These are phyloP conservation scores for Otolemur garnettii DNA, from an alignment of 2,113 vertebrate genomes.

Conservation along the genomic window DNA sequence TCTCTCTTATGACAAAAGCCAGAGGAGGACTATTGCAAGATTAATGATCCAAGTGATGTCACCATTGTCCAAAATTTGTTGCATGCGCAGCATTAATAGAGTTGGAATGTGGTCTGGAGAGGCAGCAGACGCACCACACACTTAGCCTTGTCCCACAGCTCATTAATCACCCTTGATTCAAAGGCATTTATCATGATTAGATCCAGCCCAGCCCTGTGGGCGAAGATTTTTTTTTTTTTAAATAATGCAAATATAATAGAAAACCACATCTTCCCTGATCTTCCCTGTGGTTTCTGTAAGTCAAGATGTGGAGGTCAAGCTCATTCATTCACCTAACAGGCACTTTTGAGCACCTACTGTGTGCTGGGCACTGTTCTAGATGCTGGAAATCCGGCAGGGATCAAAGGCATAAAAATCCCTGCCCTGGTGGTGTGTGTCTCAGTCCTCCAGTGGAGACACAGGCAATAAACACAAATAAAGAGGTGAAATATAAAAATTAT, in stretches of 20 bases:
- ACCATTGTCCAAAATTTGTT: slow-evolving; percentile 50
- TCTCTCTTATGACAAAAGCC: slow-evolving; percentile 31
- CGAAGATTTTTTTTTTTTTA: slow-evolving; percentile 18
- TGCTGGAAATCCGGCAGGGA: not conserved
- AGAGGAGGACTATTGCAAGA: slow-evolving; percentile 53
- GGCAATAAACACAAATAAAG: not conserved
- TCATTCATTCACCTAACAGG: not conserved
- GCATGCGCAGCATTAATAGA: not conserved
- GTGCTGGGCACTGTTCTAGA: not conserved
- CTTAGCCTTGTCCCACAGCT: slow-evolving; percentile 62
- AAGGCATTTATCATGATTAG: slow-evolving; percentile 67
- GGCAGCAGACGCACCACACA: not conserved
- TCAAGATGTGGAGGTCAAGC: not conserved
- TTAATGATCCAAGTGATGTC: slow-evolving; percentile 50
- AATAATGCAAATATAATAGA: slow-evolving; percentile 45
- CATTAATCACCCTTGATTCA: slow-evolving; percentile 41
- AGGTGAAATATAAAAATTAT: not conserved
- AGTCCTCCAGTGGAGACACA: not conserved
- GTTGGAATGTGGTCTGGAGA: slow-evolving; percentile 35
- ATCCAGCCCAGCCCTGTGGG: slow-evolving; percentile 54
- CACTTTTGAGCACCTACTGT: not conserved
- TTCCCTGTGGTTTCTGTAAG: not conserved
- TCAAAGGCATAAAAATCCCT: not conserved
- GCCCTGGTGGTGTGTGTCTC: not conserved
- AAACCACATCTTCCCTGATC: slow-evolving; percentile 16